phyloP scores from a whole-genome alignment of 2,797 vertebrate genomes.

The Urophycis tenuis region DNA sequence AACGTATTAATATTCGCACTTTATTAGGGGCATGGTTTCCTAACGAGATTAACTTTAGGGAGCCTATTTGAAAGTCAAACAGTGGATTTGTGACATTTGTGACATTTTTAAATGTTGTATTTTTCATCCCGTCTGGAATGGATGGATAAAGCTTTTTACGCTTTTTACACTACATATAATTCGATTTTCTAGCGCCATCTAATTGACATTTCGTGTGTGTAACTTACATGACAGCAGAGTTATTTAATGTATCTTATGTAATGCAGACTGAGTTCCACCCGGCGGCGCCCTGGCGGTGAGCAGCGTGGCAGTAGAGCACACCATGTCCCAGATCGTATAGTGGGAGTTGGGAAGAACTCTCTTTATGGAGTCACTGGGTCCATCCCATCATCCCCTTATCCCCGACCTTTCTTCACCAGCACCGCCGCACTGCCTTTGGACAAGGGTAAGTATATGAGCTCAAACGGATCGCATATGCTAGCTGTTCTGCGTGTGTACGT shows the following conservation, averaged over 20 bases:
- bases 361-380: conserved; percentile 8
- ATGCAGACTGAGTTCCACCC: not conserved
- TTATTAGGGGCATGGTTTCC: not conserved
- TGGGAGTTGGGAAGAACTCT: not conserved
- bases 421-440: conserved; percentile 43
- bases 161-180: too few species aligned
- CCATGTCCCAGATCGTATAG: not conserved
- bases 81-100: not conserved
- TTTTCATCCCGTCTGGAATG: too few species aligned
- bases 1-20: not conserved
- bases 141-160: too few species aligned
- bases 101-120: not conserved
- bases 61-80: not conserved
- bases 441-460: conserved; percentile 35
- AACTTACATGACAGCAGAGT: not conserved
- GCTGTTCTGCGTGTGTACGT: not conserved
- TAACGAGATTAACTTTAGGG: not conserved
- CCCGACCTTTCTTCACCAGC: conserved; percentile 13
- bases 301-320: not conserved
- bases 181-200: too few species aligned
- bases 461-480: conserved; percentile 25
- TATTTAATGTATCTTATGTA: not conserved
- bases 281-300: not conserved
- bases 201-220: not conserved
- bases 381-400: conserved; percentile 18